phyloP scores from a whole-genome alignment of 2,797 vertebrate genomes.

The Chelonia mydas region DNA sequence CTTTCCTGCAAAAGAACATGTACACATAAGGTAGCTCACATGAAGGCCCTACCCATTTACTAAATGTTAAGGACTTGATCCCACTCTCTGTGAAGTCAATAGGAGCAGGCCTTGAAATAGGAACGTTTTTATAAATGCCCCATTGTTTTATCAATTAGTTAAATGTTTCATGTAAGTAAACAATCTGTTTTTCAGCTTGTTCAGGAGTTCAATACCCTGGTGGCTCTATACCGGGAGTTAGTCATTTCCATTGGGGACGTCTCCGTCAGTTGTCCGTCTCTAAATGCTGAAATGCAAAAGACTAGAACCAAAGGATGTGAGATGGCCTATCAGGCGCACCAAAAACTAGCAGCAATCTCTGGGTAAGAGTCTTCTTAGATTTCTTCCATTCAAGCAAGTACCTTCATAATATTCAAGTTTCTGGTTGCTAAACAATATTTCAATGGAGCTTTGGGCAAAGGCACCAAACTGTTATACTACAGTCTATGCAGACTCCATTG shows the following conservation, averaged over 20 bases:
- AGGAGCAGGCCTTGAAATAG: background rate
- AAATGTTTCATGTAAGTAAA: conserved; percentile 38
- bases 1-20: background rate
- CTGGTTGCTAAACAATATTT: background rate
- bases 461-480: background rate
- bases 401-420: background rate
- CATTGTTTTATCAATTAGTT: background rate
- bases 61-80: background rate
- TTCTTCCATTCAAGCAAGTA: background rate
- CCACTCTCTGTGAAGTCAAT: background rate
- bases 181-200: conserved; percentile 89
- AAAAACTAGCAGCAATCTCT: conserved; percentile 95
- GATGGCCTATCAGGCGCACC: conserved; percentile 93
- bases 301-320: conserved; percentile 95
- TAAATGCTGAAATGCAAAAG: conserved; percentile 93
- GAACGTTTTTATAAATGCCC: background rate
- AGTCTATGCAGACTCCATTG: background rate
- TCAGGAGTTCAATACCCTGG: conserved; percentile 98
- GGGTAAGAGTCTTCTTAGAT: conserved; percentile 84
- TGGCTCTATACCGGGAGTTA: conserved; percentile 95
- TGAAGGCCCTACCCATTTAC: background rate
- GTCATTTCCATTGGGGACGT: conserved; percentile 98
- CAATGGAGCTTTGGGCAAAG: background rate
- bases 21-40: conserved; percentile 37
- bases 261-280: conserved; percentile 90